These are phyloP conservation scores for Drosophila lutescens DNA, from an alignment of 2,888 invertebrate species.

Conservation along the genomic window DNA sequence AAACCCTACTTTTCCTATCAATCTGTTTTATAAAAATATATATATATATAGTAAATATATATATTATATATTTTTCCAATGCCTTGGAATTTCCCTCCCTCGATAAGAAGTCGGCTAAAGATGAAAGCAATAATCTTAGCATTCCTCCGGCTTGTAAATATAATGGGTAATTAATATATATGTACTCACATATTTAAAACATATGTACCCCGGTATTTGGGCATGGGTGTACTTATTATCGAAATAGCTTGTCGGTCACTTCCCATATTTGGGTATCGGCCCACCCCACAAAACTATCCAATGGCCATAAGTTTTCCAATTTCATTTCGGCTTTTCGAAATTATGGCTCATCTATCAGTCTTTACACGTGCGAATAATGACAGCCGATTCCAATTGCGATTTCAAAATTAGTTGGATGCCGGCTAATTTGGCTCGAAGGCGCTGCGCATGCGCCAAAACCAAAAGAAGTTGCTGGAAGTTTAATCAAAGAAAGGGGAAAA, in stretches of 20 bases:
- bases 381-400: constrained; percentile 10
- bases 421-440: constrained; percentile 15
- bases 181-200: constrained; percentile 7
- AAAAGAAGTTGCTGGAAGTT: neutral
- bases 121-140: constrained; percentile 20
- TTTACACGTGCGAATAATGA: constrained; percentile 34
- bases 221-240: neutral
- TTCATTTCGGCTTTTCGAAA: neutral
- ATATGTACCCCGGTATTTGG: neutral
- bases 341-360: constrained; percentile 2
- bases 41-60: no score
- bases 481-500: neutral
- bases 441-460: constrained; percentile 42
- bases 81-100: neutral
- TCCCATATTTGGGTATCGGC: constrained; percentile 1
- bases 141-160: constrained; percentile 1
- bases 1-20: neutral
- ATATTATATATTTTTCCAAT: neutral
- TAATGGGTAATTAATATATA: constrained; percentile 11
- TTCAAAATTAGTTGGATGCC: constrained; percentile 1
- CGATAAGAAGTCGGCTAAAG: constrained; percentile 23
- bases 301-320: neutral
- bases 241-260: constrained; percentile 15
- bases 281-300: constrained; percentile 6
- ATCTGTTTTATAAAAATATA: neutral